Evolutionary conservation across 2,888 invertebrate genomes (phyloP), one percentile per base, ranked within the genome.

Genomic region (Drosophila testacea): DNA sequence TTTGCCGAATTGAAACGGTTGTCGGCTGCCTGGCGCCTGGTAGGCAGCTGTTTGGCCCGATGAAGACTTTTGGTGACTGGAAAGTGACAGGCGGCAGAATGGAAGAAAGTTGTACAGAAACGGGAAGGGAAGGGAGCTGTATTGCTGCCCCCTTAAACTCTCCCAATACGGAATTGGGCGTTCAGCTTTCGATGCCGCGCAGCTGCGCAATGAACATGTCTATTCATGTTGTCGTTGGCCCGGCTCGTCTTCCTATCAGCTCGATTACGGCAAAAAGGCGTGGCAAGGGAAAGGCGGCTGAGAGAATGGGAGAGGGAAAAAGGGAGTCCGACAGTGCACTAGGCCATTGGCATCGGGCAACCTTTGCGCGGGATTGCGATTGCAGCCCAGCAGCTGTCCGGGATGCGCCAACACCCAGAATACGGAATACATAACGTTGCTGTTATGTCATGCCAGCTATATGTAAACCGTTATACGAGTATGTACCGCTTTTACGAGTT

Each of bases 311-410:
- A 34, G 32, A 28, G 38, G 22, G 13, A 9, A n/a, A 10, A 30
- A 16, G 27, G 47, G 42, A 22, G 32, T n/a, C 46, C 57, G 32
- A 55, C 80, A 86, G 88, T 86, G 87, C 87, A 83, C 88, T 83
- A 88, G 83, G 83, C 83, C 83, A 83, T 83, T 83, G 88, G 83
- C 83, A 83, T 88, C 81, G 74, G 50, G 61, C 87, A 81, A 81
- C 84, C 87, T 81, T 80, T 79, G 83, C 57, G 78, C 79, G 70
- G 66, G 66, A 81, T 75, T 83, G 81, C 83, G 66, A 81, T 75
- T 83, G 81, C 83, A 83, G 81, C 70, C 41, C 62, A 78, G 75
- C 72, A 70, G 77, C 79, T 80, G 79, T 63, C 72, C 69, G 60
- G 71, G 82, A 69, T 71, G 70, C 72, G 73, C 61, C 70, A 79